A percentile compares a stretch with the other conserved stretches of the same genome.
Conservation (phyloP, 2,113 vertebrate genomes). For the Caretta caretta region DNA sequence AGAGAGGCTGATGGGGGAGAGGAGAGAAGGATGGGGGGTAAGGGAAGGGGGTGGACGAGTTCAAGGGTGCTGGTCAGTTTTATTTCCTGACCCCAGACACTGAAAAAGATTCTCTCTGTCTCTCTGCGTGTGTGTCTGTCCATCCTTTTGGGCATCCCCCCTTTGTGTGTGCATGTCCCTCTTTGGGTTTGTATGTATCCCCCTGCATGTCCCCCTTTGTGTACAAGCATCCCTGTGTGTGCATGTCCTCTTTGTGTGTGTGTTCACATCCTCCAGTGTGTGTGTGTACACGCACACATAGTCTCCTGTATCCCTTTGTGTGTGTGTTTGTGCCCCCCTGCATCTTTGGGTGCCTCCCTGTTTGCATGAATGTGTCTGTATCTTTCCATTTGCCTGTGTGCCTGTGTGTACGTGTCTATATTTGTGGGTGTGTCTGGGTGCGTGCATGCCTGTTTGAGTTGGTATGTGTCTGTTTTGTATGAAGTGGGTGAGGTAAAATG, state of each 20-base stretch:
- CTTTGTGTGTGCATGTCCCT: no score
- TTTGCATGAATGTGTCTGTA: background rate
- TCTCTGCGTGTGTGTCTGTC: no score
- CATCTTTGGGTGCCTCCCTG: background rate
- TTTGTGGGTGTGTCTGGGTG: background rate
- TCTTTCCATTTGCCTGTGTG: background rate
- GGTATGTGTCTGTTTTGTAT: background rate
- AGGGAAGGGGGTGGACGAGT: no score
- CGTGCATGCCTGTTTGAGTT: background rate
- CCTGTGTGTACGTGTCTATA: background rate
- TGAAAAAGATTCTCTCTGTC: background rate
- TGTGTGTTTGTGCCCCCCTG: background rate
- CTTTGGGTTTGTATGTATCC: no score
- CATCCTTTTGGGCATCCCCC: no score
- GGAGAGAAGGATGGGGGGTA: no score
- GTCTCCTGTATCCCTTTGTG: background rate
- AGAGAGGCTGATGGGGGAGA: no score
- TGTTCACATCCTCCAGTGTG: background rate
- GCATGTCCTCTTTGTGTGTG: no score
- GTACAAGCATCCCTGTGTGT: background rate
- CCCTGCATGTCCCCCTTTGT: background rate
- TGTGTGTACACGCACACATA: no score
- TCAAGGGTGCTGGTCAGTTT: background rate
- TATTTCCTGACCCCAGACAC: background rate
- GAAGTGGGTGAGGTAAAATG: background rate